Evolutionary conservation across 2,888 invertebrate species (phyloP).

Genomic region (Tortricodes alternella): DNA sequence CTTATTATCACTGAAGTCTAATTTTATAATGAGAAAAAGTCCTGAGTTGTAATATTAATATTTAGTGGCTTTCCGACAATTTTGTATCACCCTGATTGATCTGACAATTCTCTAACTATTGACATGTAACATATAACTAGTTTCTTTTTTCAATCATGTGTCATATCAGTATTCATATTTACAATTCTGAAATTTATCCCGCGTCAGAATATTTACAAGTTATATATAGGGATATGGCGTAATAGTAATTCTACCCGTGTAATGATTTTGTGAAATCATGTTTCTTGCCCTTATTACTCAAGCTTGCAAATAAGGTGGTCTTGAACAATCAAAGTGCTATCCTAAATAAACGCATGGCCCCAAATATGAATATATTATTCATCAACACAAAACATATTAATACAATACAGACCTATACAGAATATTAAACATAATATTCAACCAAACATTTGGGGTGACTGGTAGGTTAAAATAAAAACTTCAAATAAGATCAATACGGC

Average conservation of each 20-base stretch:
- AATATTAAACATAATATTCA: not conserved
- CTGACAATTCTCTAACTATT: too few relatives aligned
- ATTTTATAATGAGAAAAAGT: too few relatives aligned
- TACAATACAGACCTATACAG: not conserved
- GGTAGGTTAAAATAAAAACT: too few relatives aligned
- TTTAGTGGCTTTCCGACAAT: too few relatives aligned
- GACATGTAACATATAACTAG: too few relatives aligned
- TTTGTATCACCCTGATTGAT: too few relatives aligned
- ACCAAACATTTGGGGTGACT: not conserved
- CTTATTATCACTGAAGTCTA: too few relatives aligned
- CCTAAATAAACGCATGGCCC: conserved; percentile 67
- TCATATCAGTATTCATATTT: too few relatives aligned
- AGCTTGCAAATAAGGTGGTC: conserved; percentile 49
- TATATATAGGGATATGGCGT: not conserved
- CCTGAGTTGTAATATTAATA: too few relatives aligned
- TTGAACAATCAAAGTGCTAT: conserved; percentile 63
- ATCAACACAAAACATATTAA: conserved; percentile 38
- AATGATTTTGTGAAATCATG: conserved; percentile 15
- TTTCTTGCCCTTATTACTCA: conserved; percentile 58
- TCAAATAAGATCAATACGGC: too few relatives aligned
- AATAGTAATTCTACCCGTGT: not conserved
- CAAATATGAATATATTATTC: conserved; percentile 64
- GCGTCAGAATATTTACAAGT: not conserved
- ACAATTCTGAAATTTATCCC: too few relatives aligned
- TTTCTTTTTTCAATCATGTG: too few relatives aligned